Evolutionary conservation across 64 coral and sea anemone species (phyloP).

Genomic region (Anthopleura sola): DNA sequence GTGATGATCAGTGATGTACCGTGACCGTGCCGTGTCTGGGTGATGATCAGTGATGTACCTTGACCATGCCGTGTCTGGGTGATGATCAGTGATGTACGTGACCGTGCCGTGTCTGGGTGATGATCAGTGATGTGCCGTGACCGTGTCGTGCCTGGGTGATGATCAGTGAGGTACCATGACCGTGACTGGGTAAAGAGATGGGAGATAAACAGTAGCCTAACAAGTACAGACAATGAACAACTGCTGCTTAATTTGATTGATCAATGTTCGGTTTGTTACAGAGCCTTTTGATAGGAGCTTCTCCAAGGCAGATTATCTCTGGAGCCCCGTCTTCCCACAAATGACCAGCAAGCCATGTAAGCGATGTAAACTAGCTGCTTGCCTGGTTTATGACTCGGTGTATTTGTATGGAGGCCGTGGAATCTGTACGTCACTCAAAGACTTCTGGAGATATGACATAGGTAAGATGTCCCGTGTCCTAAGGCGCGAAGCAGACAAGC

Average conservation of each 20-base stretch:
- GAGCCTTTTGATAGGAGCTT: conserved; percentile 58
- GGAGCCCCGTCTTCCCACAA: conserved; percentile 89
- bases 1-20: no score
- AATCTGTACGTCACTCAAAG: conserved; percentile 68
- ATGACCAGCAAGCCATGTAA: conserved; percentile 67
- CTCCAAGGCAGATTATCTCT: conserved; percentile 71
- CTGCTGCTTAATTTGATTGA: neutral
- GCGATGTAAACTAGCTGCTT: conserved; percentile 78
- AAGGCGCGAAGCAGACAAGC: neutral
- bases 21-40: no score
- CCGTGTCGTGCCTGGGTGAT: no score
- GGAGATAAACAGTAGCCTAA: no score
- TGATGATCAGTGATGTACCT: no score
- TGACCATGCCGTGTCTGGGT: no score
- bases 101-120: no score
- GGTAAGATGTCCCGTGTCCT: conserved; percentile 26
- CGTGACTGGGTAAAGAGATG: no score
- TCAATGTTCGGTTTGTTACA: conserved; percentile 4
- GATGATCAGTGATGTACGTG: no score
- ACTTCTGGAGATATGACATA: conserved; percentile 97
- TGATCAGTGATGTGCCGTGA: no score
- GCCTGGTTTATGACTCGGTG: conserved; percentile 70
- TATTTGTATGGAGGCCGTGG: conserved; percentile 89
- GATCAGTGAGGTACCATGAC: no score
- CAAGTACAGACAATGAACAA: no score